Percentiles rank a stretch among this genome's conserved stretches.
phyloP scores from a whole-genome alignment of 2,888 invertebrate genomes.

The Eupithecia insigniata region DNA sequence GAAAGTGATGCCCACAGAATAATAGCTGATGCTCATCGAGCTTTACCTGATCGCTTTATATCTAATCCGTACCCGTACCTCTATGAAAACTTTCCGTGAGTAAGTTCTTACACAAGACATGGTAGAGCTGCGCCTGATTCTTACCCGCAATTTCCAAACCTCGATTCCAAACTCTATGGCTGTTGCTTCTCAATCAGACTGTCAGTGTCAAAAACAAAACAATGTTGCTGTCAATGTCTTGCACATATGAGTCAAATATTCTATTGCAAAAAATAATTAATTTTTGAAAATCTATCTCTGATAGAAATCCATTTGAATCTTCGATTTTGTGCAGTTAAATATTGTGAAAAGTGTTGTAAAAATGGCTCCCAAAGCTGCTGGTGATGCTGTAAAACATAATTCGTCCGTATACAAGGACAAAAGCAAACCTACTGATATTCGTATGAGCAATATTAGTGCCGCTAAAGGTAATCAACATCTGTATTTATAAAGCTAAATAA shows the following conservation, averaged over 20 bases:
- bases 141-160: no score
- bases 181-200: neutral
- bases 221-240: conserved; percentile 12
- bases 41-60: no score
- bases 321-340: conserved; percentile 30
- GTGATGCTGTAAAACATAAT: conserved; percentile 77
- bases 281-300: conserved; percentile 13
- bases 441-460: conserved; percentile 97
- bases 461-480: conserved; percentile 92
- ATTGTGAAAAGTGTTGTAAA: conserved; percentile 31
- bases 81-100: no score
- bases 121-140: no score
- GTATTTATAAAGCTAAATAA: conserved; percentile 41
- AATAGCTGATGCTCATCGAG: no score
- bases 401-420: conserved; percentile 92
- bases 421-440: conserved; percentile 97
- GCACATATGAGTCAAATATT: conserved; percentile 14
- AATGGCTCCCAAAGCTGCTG: conserved; percentile 81
- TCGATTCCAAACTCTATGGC: no score
- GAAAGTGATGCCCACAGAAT: no score
- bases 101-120: no score
- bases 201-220: neutral
- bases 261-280: conserved; percentile 14
- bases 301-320: conserved; percentile 52
- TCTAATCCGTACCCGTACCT: no score